A percentile compares a stretch with the other conserved stretches of the same genome.
Conservation (phyloP, 2,113 vertebrate species). For the Microtus oregoni region DNA sequence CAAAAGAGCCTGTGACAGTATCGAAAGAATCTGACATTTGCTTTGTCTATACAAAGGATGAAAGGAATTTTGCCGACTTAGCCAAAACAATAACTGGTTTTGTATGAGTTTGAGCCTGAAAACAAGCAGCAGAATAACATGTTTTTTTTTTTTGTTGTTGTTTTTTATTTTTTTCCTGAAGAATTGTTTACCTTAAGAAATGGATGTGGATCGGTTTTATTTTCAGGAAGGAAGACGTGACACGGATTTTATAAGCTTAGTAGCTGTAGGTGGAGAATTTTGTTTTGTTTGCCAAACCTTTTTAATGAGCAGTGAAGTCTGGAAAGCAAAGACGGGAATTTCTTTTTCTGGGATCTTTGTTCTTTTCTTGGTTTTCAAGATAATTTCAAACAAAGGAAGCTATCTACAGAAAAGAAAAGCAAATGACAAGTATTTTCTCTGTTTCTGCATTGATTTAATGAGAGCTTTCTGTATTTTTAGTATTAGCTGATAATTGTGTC, state of each 20-base stretch:
- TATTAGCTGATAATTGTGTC: slow-evolving; percentile 72
- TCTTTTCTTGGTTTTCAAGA: slow-evolving; percentile 30
- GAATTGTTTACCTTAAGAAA: slow-evolving; percentile 62
- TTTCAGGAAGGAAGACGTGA: slow-evolving; percentile 82
- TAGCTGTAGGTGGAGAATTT: slow-evolving; percentile 81
- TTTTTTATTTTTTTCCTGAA: slow-evolving; percentile 61
- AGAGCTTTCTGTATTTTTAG: slow-evolving; percentile 78
- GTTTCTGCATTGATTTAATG: slow-evolving; percentile 67
- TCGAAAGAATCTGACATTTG: no score
- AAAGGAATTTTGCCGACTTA: no score
- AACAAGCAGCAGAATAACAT: no score
- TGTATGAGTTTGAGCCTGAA: no score
- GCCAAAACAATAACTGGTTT: no score
- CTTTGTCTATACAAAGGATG: no score
- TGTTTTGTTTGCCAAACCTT: slow-evolving; percentile 83
- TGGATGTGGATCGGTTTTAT: slow-evolving; percentile 63
- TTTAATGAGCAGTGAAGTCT: slow-evolving; percentile 79
- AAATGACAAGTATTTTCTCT: slow-evolving; percentile 58
- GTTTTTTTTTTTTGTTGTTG: no score
- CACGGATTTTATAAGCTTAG: slow-evolving; percentile 86
- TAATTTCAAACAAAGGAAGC: slow-evolving; percentile 68
- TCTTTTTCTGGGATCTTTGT: slow-evolving; percentile 62
- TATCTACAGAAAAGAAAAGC: slow-evolving; percentile 75
- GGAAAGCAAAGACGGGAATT: slow-evolving; percentile 77
- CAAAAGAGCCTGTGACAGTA: no score